A percentile compares a stretch with the other conserved stretches of the same genome.
phyloP scores from a whole-genome alignment of 1,140 invertebrate species.

The Pseudomyrmex concolor region DNA sequence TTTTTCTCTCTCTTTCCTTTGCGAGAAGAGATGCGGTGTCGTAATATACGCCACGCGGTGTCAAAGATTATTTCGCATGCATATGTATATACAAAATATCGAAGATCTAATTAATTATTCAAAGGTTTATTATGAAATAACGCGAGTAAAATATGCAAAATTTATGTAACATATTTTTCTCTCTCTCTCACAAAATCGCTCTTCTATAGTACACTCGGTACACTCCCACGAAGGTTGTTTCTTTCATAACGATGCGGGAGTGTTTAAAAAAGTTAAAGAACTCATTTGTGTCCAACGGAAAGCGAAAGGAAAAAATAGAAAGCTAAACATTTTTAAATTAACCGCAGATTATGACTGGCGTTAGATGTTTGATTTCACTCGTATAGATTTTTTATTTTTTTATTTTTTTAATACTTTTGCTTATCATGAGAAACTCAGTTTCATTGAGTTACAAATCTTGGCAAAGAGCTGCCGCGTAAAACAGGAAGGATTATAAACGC shows the following conservation, averaged over 20 bases:
- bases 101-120: too few relatives aligned
- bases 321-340: slow-evolving; percentile 21
- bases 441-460: too few relatives aligned
- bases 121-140: not conserved
- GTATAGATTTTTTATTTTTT: not conserved
- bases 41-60: too few relatives aligned
- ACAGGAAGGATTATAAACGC: not conserved
- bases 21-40: not conserved
- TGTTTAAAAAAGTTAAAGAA: not conserved
- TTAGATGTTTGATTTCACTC: slow-evolving; percentile 20
- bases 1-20: not conserved
- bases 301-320: slow-evolving; percentile 24
- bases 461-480: too few relatives aligned
- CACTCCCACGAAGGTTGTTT: too few relatives aligned
- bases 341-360: not conserved
- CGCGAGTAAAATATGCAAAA: not conserved
- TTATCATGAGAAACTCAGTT: too few relatives aligned
- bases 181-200: too few relatives aligned
- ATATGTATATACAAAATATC: not conserved
- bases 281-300: not conserved
- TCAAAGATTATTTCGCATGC: too few relatives aligned
- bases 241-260: too few relatives aligned
- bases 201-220: too few relatives aligned
- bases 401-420: too few relatives aligned
- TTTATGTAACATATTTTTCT: not conserved